Conservation (phyloP, 2,113 vertebrate species). For the Grus americana region DNA sequence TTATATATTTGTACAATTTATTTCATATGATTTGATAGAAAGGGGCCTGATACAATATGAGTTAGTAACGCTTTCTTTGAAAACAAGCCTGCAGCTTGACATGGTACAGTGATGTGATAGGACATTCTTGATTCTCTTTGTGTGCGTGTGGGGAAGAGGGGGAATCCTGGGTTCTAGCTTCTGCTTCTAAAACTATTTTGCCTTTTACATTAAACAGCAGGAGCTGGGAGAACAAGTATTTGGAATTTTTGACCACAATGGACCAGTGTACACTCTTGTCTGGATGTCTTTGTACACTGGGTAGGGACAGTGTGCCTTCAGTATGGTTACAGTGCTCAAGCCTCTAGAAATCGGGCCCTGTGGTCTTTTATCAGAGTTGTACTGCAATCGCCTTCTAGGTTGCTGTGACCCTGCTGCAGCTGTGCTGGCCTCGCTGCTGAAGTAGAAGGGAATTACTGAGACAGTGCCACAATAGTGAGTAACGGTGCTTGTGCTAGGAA, state of each 20-base stretch:
- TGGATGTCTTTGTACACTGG: background rate
- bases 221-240: background rate
- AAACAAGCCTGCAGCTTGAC: background rate
- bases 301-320: background rate
- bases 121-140: background rate
- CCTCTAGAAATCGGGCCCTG: background rate
- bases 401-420: background rate
- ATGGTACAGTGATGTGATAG: background rate
- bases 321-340: background rate
- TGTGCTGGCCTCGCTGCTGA: background rate
- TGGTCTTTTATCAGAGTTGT: background rate
- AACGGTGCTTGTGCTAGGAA: background rate
- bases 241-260: background rate
- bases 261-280: fast-evolving
- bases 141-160: background rate
- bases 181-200: background rate
- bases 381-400: background rate
- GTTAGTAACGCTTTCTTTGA: background rate
- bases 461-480: background rate
- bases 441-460: background rate
- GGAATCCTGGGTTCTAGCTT: background rate
- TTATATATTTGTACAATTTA: background rate
- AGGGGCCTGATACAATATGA: background rate
- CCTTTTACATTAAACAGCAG: background rate
- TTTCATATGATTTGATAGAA: background rate